Conservation (phyloP, 2,113 vertebrate species). For the Forbesichthys papilliferus region DNA sequence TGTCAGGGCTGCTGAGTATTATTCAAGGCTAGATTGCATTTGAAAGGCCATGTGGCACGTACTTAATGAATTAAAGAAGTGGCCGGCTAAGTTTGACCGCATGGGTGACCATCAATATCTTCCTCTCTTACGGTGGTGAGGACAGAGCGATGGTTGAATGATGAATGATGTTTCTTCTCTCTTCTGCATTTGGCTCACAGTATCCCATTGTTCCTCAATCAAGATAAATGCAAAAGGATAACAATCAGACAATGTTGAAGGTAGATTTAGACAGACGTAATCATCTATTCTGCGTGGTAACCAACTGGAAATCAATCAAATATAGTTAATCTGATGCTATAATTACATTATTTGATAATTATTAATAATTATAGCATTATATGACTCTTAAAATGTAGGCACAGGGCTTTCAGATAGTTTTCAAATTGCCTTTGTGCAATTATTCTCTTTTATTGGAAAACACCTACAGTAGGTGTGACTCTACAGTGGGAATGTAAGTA, state of each 20-base stretch:
- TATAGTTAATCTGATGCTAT: slow-evolving; percentile 22
- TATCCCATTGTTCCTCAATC: slow-evolving; percentile 14
- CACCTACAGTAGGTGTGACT: slow-evolving; percentile 20
- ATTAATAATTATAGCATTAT: no score
- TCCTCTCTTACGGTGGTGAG: slow-evolving; percentile 22
- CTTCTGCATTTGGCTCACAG: slow-evolving; percentile 12
- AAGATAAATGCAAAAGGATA: neutral
- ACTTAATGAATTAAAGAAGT: slow-evolving; percentile 65
- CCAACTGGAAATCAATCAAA: slow-evolving; percentile 12
- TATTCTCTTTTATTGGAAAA: slow-evolving; percentile 28
- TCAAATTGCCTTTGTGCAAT: slow-evolving; percentile 45
- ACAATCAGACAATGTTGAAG: neutral
- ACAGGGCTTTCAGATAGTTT: slow-evolving; percentile 24
- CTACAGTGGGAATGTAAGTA: slow-evolving; percentile 29
- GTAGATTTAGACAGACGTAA: no score
- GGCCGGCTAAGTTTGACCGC: slow-evolving; percentile 55
- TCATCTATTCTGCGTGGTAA: no score
- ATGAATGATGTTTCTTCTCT: slow-evolving; percentile 12
- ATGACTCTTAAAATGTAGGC: slow-evolving; percentile 14
- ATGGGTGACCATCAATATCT: slow-evolving; percentile 51
- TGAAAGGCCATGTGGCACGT: slow-evolving; percentile 45
- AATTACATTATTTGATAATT: slow-evolving; percentile 4
- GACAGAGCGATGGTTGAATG: slow-evolving; percentile 27
- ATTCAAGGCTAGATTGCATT: slow-evolving; percentile 53
- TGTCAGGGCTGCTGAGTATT: slow-evolving; percentile 56